Evolutionary conservation across 92 coral and sea anemone genomes (phyloP), one percentile per base, ranked within the genome.

Genomic region (Anthopleura xanthogrammica): DNA sequence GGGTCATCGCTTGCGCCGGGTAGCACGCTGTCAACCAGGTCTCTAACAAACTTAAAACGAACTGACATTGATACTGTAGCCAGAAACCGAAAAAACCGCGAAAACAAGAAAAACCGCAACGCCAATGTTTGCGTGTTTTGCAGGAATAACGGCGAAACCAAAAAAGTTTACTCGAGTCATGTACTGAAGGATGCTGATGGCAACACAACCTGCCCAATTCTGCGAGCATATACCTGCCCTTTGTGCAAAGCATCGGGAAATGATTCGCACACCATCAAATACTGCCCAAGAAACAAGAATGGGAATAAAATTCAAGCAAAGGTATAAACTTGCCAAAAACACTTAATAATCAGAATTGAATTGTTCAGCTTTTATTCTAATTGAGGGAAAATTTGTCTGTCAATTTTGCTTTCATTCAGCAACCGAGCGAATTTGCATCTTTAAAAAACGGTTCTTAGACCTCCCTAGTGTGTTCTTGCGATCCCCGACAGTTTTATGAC

Each of bases 101-200:
- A 88, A 46, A 93, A 92, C 74, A 93, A 94, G 84, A 94, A 89
- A 76, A 94, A 94, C 82, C 94, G 99, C 60, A 97, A 97, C 85
- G 98, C 98, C 46, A 97, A 97, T 83, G 99, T 97, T 46, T 97
- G 99, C 87, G 99, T 97, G 19, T 97, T 97, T 79, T 97, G 99
- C 87, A 92, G 99, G 79, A 97, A 97, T 89, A 97, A 97, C 87
- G 99, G 99, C 0, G 99, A 97, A 76, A 94, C 97, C 89, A 97
- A 97, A 90, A 97, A 97, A 64, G 99, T 97, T 20, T 97, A 97
- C 78, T 92, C 98, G 0, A 97, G 99, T 54, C 99, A 97, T 78
- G 89, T 97, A 23, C 82, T 97, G 48, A 97, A 97, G 57, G 99
- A 97, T 92, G 90, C 92, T 12, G 98, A 97, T 76, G 99, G 99